Percentiles rank a stretch among this genome's conserved stretches.
phyloP scores from a whole-genome alignment of 2,113 vertebrate species.

The Spea bombifrons region DNA sequence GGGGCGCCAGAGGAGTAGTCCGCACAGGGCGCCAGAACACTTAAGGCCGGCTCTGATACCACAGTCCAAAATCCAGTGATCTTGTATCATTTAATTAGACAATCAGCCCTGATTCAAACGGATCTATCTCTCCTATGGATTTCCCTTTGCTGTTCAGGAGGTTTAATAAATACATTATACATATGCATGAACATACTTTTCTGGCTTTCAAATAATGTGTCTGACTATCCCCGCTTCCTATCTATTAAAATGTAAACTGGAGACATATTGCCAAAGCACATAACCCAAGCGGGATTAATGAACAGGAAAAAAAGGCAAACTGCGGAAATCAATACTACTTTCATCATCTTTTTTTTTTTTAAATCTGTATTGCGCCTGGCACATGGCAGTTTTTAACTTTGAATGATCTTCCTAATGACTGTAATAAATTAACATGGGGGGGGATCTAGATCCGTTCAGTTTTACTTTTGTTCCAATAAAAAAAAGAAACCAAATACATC shows the following conservation, averaged over 20 bases:
- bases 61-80: no score
- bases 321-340: slow-evolving; percentile 23
- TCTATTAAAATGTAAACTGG: slow-evolving; percentile 5
- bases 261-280: slow-evolving; percentile 17
- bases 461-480: neutral
- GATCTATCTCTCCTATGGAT: no score
- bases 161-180: slow-evolving; percentile 29
- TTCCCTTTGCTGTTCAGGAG: no score
- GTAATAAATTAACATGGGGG: slow-evolving; percentile 3
- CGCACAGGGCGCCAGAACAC: no score
- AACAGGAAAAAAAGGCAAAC: slow-evolving; percentile 13
- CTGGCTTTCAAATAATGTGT: slow-evolving; percentile 11
- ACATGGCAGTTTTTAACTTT: slow-evolving; percentile 3
- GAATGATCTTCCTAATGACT: slow-evolving; percentile 10
- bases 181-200: neutral
- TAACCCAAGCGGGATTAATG: slow-evolving; percentile 15
- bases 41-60: no score
- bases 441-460: neutral
- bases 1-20: no score
- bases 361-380: slow-evolving; percentile 14
- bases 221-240: neutral
- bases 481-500: neutral
- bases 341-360: slow-evolving; percentile 1
- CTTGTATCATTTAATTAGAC: no score
- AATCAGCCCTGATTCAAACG: no score